Evolutionary conservation across 1,140 invertebrate species (phyloP), one percentile per base, ranked within the genome.

Genomic region (Calephelis nemesis): DNA sequence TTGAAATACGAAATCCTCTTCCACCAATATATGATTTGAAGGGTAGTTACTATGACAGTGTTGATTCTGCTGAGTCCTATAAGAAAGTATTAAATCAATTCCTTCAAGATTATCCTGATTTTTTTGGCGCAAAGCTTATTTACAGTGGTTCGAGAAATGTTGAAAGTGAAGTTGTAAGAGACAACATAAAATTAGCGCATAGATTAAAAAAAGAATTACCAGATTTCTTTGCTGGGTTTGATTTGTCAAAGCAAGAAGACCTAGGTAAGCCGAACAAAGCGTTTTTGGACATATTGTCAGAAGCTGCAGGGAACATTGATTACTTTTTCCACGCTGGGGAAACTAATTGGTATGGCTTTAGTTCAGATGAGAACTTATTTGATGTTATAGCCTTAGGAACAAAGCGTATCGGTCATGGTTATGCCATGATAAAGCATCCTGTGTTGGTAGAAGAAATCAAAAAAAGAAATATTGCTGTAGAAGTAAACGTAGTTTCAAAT

Each of bases 401-500:
- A 0, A 94, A 94, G 65, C 92, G 96, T 8, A 94, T 96, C 73
- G 96, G 95, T 0, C 93, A 95, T 52, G 92, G 84, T 5, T 93
- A 83, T 70, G 96, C 96, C 1, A 74, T 97, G 4, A 75, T 93
- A 0, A 97, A 97, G 77, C 97, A 98, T 88, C 97, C 97, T 0
- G 70, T 92, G 6, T 81, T 97, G 0, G 76, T 95, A 76, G 79
- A 95, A 19, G 84, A 95, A 62, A 93, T 94, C 0, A 94, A 93
- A 69, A 88, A 94, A 52, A 90, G 92, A 63, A 85, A 94, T 13
- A 96, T 98, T 68, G 95, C 95, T 7, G 83, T 98, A 8, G 97
- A 98, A 91, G 90, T 97, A 0, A 97, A 96, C 83, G 96, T 97
- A 0, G 94, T 98, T 58, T 96, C 95, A 0, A 96, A 96, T 81